A percentile compares a stretch with the other conserved stretches of the same genome.
Conservation (phyloP, 92 coral and sea anemone species). For the Epizoanthus stellaris region DNA sequence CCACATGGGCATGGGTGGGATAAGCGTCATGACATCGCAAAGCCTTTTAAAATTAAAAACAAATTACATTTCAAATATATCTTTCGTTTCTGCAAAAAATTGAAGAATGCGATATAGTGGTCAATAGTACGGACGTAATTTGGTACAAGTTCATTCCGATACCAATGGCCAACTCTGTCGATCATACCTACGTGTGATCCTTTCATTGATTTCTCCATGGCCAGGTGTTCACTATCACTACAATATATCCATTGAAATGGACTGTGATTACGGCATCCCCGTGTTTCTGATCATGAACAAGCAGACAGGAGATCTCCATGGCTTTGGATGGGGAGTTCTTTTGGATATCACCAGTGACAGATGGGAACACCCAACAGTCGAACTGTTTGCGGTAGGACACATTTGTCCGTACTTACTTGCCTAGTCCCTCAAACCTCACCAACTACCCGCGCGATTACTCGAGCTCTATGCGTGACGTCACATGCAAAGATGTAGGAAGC, state of each 20-base stretch:
- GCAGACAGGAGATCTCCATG: slow-evolving; percentile 66
- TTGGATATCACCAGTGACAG: slow-evolving; percentile 52
- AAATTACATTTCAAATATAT: no score
- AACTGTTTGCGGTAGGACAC: slow-evolving; percentile 63
- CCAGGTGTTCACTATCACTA: slow-evolving; percentile 90
- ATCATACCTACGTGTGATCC: not conserved
- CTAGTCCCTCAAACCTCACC: no score
- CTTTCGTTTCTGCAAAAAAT: not conserved
- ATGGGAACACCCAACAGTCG: slow-evolving; percentile 82
- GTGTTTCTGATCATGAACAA: slow-evolving; percentile 71
- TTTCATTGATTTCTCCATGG: not conserved
- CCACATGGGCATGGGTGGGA: no score
- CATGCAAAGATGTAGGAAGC: no score
- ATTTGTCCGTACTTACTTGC: not conserved
- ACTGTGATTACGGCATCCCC: slow-evolving; percentile 84
- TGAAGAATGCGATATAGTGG: no score
- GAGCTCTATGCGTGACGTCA: no score
- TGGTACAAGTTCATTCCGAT: no score
- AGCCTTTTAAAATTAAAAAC: no score
- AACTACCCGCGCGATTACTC: no score
- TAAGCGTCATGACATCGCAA: no score
- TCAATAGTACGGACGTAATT: no score
- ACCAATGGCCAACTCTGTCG: not conserved
- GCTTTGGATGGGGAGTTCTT: slow-evolving; percentile 91
- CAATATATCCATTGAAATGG: slow-evolving; percentile 74